Percentiles rank a stretch among this genome's conserved stretches.
phyloP scores from a whole-genome alignment of 2,113 vertebrate species.

The Brevimyrus niger region DNA sequence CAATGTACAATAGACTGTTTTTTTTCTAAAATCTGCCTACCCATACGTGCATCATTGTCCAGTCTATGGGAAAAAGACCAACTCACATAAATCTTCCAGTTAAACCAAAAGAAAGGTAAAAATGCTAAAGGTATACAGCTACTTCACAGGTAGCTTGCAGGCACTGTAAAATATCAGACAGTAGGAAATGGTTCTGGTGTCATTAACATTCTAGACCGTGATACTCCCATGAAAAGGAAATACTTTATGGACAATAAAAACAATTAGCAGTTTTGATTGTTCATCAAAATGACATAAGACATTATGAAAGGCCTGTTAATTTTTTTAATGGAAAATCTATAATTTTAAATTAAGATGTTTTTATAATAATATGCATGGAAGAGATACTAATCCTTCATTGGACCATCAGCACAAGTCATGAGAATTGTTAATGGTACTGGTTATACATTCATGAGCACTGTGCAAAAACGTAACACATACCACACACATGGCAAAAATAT shows the following conservation, averaged over 20 bases:
- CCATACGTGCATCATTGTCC: neutral
- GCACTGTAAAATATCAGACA: neutral
- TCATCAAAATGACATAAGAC: conserved; percentile 3
- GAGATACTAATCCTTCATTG: neutral
- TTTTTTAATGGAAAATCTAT: conserved; percentile 1
- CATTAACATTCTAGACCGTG: neutral
- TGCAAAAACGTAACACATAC: conserved; percentile 7
- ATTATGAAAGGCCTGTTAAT: neutral
- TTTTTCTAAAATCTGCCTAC: neutral
- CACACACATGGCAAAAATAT: neutral
- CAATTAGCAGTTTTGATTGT: neutral
- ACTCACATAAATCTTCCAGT: neutral
- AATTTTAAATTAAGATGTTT: conserved; percentile 10
- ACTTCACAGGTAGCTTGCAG: neutral
- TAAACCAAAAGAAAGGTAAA: neutral
- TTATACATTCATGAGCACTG: neutral
- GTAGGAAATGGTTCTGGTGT: neutral
- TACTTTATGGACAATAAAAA: neutral
- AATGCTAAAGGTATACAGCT: neutral
- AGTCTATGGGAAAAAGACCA: neutral
- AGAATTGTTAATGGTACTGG: neutral
- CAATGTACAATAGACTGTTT: neutral
- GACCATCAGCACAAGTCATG: neutral
- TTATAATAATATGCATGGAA: neutral
- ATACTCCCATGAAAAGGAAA: neutral